These are phyloP conservation scores for Lamellibrachia satsuma DNA, from an alignment of 2,888 invertebrate genomes.

Conservation along the genomic window DNA sequence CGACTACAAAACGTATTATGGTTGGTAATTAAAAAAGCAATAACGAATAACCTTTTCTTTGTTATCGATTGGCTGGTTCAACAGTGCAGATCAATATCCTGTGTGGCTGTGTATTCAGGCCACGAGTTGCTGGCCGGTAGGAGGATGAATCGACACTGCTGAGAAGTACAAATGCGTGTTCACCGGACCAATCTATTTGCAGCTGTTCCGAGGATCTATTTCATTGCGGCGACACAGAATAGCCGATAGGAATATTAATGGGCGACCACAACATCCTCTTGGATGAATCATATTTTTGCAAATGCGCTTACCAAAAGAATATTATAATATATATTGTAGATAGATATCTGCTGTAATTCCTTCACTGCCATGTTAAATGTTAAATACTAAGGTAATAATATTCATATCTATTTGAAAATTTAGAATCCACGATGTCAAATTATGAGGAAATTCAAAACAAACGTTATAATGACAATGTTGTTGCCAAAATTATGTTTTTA, in stretches of 20 bases:
- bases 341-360: too few relatives aligned
- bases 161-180: not conserved
- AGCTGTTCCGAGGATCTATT: not conserved
- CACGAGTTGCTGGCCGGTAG: not conserved
- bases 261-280: not conserved
- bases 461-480: too few relatives aligned
- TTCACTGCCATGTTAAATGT: too few relatives aligned
- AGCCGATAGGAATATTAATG: not conserved
- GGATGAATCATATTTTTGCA: not conserved
- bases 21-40: not conserved
- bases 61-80: not conserved
- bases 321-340: not conserved
- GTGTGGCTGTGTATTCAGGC: not conserved
- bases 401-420: too few relatives aligned
- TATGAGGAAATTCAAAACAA: too few relatives aligned
- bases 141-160: not conserved
- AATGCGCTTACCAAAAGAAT: not conserved
- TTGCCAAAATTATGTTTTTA: too few relatives aligned
- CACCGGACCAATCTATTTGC: slow-evolving; percentile 10
- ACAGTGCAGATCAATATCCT: not conserved
- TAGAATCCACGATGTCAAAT: too few relatives aligned
- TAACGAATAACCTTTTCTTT: not conserved
- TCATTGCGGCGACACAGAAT: not conserved
- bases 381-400: too few relatives aligned
- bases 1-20: too few relatives aligned